phyloP scores from a whole-genome alignment of 2,113 vertebrate genomes.

The Scortum barcoo region DNA sequence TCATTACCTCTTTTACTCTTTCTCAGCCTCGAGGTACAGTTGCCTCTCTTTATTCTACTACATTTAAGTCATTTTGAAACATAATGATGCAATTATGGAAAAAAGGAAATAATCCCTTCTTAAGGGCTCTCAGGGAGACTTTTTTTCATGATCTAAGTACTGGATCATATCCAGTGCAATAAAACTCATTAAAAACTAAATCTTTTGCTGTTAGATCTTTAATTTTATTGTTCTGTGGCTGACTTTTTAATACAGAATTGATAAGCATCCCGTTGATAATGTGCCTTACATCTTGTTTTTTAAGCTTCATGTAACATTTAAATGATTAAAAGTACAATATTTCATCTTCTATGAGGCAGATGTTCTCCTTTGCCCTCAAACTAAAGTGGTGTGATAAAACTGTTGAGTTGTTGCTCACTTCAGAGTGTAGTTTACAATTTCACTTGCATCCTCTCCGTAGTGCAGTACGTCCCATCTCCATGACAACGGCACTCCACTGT shows the following conservation, averaged over 20 bases:
- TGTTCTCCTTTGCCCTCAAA: no score
- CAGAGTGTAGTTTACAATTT: background rate
- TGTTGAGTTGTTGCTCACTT: slow-evolving; percentile 6
- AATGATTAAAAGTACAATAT: background rate
- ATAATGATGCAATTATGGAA: background rate
- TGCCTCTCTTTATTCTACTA: no score
- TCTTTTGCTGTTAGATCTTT: background rate
- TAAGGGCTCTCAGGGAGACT: background rate
- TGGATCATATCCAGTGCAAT: background rate
- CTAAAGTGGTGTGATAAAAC: slow-evolving; percentile 14
- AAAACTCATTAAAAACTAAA: background rate
- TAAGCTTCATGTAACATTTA: background rate
- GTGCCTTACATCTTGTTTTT: background rate
- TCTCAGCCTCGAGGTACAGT: background rate
- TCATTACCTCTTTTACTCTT: background rate
- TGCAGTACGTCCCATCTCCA: slow-evolving; percentile 29
- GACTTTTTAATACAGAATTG: background rate
- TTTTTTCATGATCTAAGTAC: background rate
- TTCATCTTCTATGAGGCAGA: background rate
- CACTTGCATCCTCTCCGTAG: background rate
- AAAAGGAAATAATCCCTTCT: background rate
- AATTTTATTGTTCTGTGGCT: background rate
- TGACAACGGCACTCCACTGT: slow-evolving; percentile 48
- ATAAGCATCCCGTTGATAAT: background rate
- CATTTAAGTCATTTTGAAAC: background rate